Base-by-base conservation (phyloP, 2,888 invertebrate species). In the Leptopilina drosophilae region DNA sequence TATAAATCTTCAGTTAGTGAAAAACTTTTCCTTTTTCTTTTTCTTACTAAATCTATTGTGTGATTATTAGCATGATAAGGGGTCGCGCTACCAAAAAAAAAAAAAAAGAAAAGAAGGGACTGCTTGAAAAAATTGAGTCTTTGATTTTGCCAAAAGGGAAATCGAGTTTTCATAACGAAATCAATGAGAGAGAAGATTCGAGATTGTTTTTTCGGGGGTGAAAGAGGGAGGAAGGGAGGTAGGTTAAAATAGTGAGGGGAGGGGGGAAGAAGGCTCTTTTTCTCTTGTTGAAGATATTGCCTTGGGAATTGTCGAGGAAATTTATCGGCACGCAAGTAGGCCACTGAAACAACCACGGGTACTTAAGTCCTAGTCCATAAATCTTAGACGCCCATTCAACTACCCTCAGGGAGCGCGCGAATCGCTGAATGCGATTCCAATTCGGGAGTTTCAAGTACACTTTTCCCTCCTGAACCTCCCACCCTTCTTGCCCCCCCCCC, bases 321-420 rank as follows among this genome's bases (percentile, higher is more conserved):
- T 73, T 73, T 73, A 73, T 73, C 73, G 73, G 56, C 73, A 73
- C 73, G 56, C 73, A 73, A 73, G 73, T 73, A 73, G 73, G 73
- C 56, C 73, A 73, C 73, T 73, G 56, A 73, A 73, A 73, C 73
- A 73, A 73, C 73, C 73, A 73, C 53, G 73, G 73, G 56, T 73
- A 56, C 73, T 73, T 73, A 73, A 73, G 73, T 73, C 73, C 56
- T 56, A 73, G 53, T 56, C 73, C 53, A 73, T 73, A 73, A 73
- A 73, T 73, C 69, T 56, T 53, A 73, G 26, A n/a, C 49, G 15
- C 69, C 69, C 53, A 53, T 73, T 73, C 73, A 73, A 56, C 69
- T 56, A 73, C 73, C 53, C 73, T 53, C 56, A n/a, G 56, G 33
- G 56, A 73, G 49, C 12, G 49, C 49, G n/a, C 73, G 49, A n/a